Evolutionary conservation across 2,797 vertebrate genomes (phyloP).

Genomic region (Gobio occitaniae): DNA sequence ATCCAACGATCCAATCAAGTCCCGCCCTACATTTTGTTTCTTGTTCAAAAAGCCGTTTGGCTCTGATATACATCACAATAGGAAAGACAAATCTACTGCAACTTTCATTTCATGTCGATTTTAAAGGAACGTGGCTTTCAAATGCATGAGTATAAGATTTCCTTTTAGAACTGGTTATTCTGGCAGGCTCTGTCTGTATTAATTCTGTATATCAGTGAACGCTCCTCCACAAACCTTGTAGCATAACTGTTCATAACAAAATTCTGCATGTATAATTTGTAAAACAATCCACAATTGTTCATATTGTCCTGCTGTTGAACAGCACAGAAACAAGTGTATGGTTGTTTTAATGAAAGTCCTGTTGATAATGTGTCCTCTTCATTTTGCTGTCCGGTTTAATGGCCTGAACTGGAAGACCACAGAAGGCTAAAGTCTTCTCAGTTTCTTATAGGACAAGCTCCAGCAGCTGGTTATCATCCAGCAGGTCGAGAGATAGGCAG

Average conservation of each 20-base stretch:
- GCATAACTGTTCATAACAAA: not conserved
- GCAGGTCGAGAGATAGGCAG: slow-evolving; percentile 82
- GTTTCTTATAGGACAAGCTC: slow-evolving; percentile 75
- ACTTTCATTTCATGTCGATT: not conserved
- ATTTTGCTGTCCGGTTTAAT: not conserved
- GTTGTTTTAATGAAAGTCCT: not conserved
- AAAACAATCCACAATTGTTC: slow-evolving; percentile 9
- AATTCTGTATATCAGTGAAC: not conserved
- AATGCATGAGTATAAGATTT: not conserved
- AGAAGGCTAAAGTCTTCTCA: not conserved
- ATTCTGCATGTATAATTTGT: not conserved
- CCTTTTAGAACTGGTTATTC: not conserved
- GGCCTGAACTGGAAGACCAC: not conserved
- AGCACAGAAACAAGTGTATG: slow-evolving; percentile 3
- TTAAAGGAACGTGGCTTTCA: not conserved
- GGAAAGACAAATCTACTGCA: not conserved
- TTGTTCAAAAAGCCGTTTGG: not conserved
- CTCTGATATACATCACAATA: not conserved
- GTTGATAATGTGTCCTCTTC: not conserved
- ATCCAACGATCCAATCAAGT: not conserved
- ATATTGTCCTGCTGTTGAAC: not conserved
- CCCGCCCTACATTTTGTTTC: not conserved
- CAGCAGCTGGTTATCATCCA: slow-evolving; percentile 80
- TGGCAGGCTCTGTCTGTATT: slow-evolving; percentile 7
- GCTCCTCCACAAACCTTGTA: not conserved